Base-by-base conservation (phyloP, 2,113 vertebrate genomes). In the Cromileptes altivelis region DNA sequence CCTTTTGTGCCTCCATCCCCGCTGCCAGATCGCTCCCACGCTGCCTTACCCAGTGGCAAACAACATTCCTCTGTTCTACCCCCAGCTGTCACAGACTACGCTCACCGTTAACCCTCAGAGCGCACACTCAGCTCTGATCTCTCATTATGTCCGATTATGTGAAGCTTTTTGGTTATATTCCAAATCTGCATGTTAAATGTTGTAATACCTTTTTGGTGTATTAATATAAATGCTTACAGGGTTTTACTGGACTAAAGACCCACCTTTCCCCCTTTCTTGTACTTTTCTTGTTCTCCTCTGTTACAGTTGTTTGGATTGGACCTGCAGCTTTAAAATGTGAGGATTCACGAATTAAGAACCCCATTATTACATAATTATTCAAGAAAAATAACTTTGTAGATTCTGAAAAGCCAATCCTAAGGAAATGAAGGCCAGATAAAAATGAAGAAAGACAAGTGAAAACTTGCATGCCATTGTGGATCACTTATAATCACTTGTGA, bases 11-110 rank as follows among this genome's bases (percentile, higher is more conserved):
- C 80, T 85, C 70, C 61, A 55, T 85, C 68, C 64, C 80, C 62
- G 49, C 72, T 80, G 79, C 67, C 85, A 88, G 86, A 70, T 89
- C 4, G 77, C 87, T 86, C 92, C 88, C 90, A 91, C 86, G 63
- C 82, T 79, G 78, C 61, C 80, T 86, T 81, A 81, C 78, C 85
- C 80, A 53, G 77, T 84, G 61, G 90, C 80, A 93, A 93, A 94
- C 89, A 93, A 92, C 92, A 94, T 94, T 95, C 92, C 89, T 93
- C 70, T 27, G 78, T 63, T 80, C 71, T 78, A 56, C 87, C 72
- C 73, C 86, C 76, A 88, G 82, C 82, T 90, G 81, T 67, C 64
- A 61, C 30, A 58, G 68, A 60, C 75, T 73, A 27, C 23, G n/a
- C 64, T 69, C 71, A 78, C 55, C 1, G 27, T 89, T 86, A 90